Evolutionary conservation across 1,140 invertebrate species (phyloP), one percentile per base, ranked within the genome.

Genomic region (Pseudomyrmex sp.): DNA sequence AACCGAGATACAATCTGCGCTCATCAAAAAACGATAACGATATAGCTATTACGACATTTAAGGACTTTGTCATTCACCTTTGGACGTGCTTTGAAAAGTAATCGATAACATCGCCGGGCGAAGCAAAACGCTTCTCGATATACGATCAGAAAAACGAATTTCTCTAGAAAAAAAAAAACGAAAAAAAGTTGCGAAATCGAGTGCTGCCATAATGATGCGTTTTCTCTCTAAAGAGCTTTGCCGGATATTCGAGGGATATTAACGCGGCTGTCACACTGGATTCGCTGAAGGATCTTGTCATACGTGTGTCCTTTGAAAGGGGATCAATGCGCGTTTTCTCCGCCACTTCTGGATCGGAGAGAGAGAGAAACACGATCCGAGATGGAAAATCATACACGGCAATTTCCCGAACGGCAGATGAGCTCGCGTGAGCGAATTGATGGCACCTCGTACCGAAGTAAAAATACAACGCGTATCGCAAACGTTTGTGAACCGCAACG

Each of bases 231-330:
- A 48, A 15, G 54, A 72, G 44, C 56, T 26, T 4, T n/a, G 23
- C 20, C 66, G 76, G 66, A 70, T 80, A 70, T 72, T 70, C 66
- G 54, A 72, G 66, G 48, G 15, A 70, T 70, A 79, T 79, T 48
- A 79, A 70, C 35, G 44, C 35, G 20, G 23, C 48, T 70, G 10
- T 23, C n/a, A 48, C 44, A 44, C 12, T 61, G 76, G 54, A 80
- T 69, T 59, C 52, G 5, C 35, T 7, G 10, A 52, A 18, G 56
- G 44, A 8, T 72, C 69, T 70, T 50, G n/a, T 23, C 76, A 70
- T 68, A 68, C 54, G 54, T 72, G 66, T 72, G 58, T 72, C 66
- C 56, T 61, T 80, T 80, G 76, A 61, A 50, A 62, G 18, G 46
- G 26, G 76, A 80, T 72, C 76, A 72, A 72, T 70, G 65, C 65